phyloP scores from a whole-genome alignment of 2,113 vertebrate species.

The Echinops telfairi region DNA sequence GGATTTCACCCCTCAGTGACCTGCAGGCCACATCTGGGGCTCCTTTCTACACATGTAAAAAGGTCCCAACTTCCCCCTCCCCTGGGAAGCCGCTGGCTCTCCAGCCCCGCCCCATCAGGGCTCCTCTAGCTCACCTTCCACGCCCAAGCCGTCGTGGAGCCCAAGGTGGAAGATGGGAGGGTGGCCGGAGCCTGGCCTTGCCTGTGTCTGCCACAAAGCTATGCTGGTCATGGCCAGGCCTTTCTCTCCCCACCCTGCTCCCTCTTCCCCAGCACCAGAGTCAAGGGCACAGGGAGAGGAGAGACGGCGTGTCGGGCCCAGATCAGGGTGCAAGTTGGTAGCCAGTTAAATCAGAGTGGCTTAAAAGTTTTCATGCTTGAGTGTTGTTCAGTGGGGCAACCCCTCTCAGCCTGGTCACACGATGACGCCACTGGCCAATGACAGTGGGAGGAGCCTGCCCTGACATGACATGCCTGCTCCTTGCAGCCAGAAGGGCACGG shows the following conservation, averaged over 20 bases:
- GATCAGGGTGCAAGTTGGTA: background rate
- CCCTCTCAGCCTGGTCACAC: background rate
- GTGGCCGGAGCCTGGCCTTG: accelerated
- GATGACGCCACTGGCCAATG: background rate
- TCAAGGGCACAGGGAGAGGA: background rate
- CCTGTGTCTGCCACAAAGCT: background rate
- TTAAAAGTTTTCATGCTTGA: background rate
- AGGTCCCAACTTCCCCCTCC: background rate
- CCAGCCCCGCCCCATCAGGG: accelerated
- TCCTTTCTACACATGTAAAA: background rate
- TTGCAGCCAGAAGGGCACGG: background rate
- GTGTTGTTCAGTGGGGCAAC: too few species aligned
- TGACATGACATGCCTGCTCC: background rate
- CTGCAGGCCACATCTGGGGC: slow-evolving; percentile 1
- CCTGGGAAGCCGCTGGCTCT: background rate
- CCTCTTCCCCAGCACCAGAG: background rate
- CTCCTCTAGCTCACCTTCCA: accelerated
- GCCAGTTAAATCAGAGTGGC: background rate
- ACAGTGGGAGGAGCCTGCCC: background rate
- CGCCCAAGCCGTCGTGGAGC: background rate
- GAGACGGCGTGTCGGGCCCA: background rate
- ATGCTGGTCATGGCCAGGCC: background rate
- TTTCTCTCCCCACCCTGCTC: background rate
- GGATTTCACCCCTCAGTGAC: slow-evolving; percentile 58
- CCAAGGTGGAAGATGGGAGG: background rate